These are phyloP conservation scores for Arenaria interpres DNA, from an alignment of 2,113 vertebrate genomes.

Conservation along the genomic window DNA sequence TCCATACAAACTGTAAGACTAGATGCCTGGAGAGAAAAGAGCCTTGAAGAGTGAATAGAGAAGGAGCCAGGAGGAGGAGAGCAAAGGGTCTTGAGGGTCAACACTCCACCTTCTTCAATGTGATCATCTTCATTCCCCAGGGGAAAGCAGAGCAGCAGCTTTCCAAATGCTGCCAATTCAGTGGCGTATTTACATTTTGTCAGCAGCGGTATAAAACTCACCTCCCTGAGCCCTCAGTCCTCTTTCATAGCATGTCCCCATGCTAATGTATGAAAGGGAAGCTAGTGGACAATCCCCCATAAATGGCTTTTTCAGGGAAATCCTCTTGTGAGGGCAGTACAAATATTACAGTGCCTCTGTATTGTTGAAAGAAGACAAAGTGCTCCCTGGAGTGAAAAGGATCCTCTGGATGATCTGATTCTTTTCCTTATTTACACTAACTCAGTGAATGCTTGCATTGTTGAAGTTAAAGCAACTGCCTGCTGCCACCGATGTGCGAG, in stretches of 20 bases:
- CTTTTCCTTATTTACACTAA: not conserved
- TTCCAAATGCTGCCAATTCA: not conserved
- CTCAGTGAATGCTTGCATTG: not conserved
- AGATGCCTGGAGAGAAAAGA: not conserved
- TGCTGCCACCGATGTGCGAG: not conserved
- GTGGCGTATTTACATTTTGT: accelerated
- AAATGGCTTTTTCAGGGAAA: not conserved
- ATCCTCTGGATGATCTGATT: accelerated
- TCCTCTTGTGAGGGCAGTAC: not conserved
- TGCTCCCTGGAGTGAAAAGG: not conserved
- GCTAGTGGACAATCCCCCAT: not conserved
- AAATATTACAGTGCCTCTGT: not conserved
- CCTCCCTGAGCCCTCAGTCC: not conserved
- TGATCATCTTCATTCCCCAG: not conserved
- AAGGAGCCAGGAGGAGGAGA: not conserved
- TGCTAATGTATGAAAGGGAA: not conserved
- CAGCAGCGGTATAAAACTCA: not conserved
- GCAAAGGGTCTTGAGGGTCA: not conserved
- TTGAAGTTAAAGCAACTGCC: not conserved
- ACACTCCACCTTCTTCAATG: not conserved
- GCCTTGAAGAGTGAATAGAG: not conserved
- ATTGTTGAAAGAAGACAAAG: not conserved
- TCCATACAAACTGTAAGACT: not conserved
- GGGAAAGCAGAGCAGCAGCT: not conserved
- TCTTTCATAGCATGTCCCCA: not conserved